Evolutionary conservation across 2,797 vertebrate genomes (phyloP), one percentile per base, ranked within the genome.

Genomic region (Hylomyscus alleni): DNA sequence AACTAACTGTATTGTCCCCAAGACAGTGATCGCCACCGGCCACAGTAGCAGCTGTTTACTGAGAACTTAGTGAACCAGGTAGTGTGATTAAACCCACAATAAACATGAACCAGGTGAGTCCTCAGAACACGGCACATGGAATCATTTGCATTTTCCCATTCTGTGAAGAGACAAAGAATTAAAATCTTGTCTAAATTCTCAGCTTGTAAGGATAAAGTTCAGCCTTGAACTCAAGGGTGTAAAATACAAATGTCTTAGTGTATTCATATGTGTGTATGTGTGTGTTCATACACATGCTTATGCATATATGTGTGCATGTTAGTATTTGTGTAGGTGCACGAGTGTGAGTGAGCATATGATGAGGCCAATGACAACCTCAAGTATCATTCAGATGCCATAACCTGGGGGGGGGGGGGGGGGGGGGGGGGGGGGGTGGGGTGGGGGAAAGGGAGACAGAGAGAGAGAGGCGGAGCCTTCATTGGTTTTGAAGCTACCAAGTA

Each of bases 111-210:
- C n/a, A 88, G 0, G 1, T 73, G 47, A 80, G 73, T 91, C 12
- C 62, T 69, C 72, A 73, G 9, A 44, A 52, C 7, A 83, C 2
- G 29, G n/a, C 56, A 81, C 29, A n/a, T 4, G 50, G 13, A 54
- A 44, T 72, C 6, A 56, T 50, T 75, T 58, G 60, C 47, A 58
- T 85, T 84, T 80, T 6, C 4, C 29, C 24, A 31, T 40, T 92
- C 97, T 67, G 31, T 72, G 67, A 72, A 72, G 15, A 10, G 8
- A 60, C 77, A 84, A 93, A 60, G 77, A 11, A 29, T 88, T 95
- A 95, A 54, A 89, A 91, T 72, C 0, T 1, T 89, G 15, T 60
- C 17, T 58, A 89, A 69, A 17, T 76, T 84, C 60, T 62, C 77
- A 58, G 2, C 37, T 88, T 82, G 24, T 44, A 76, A 93, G 58